A percentile compares a stretch with the other conserved stretches of the same genome.
These are phyloP conservation scores for Aphidius ervi DNA, from an alignment of 1,140 invertebrate genomes.

Conservation along the genomic window DNA sequence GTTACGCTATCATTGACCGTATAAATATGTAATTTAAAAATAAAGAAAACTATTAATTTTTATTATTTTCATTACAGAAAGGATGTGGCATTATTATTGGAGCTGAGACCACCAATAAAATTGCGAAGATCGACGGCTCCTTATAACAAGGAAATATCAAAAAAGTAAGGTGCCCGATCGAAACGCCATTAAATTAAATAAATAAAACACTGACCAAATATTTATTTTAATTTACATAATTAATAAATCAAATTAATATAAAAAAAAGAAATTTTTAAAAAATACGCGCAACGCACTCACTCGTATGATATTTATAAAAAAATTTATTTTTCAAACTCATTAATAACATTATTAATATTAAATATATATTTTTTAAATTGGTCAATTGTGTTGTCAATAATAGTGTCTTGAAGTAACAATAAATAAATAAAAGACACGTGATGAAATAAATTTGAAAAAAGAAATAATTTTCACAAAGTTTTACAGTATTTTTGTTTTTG, in stretches of 20 bases:
- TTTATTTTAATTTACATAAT: background rate
- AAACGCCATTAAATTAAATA: background rate
- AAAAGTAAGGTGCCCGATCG: slow-evolving; percentile 43
- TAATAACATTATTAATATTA: no score
- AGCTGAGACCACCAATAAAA: slow-evolving; percentile 46
- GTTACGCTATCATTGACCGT: background rate
- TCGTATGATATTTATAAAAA: background rate
- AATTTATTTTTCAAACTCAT: background rate
- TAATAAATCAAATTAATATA: background rate
- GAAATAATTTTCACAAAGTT: no score
- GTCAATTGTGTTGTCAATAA: no score
- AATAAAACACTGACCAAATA: no score
- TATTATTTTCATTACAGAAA: slow-evolving; percentile 38
- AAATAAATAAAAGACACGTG: no score
- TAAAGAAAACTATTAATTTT: slow-evolving; percentile 1
- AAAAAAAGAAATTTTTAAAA: background rate
- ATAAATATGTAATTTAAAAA: background rate
- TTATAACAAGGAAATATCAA: slow-evolving; percentile 36
- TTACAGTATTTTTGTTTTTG: no score
- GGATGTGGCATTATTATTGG: slow-evolving; percentile 40
- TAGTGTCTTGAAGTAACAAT: no score
- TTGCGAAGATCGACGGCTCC: slow-evolving; percentile 39
- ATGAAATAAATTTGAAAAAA: no score
- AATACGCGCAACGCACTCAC: background rate
- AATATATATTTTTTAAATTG: no score